Conservation (phyloP, 2,797 vertebrate species). For the Xiphorhynchus erythropygius region DNA sequence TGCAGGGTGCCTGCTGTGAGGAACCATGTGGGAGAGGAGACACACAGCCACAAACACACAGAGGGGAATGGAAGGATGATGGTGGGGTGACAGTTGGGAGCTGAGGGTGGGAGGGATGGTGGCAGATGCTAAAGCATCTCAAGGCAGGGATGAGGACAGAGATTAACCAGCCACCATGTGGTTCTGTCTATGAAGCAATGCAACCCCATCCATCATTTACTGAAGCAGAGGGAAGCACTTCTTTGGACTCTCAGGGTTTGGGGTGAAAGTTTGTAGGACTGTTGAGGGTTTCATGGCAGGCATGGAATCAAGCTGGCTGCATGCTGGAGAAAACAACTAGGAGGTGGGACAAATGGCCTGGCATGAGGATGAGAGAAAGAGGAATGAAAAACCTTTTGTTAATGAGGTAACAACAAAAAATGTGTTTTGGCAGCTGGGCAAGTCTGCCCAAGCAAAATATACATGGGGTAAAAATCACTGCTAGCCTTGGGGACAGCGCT, state of each 20-base stretch:
- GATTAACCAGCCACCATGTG: fast-evolving
- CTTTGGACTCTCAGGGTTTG: neutral
- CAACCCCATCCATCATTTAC: fast-evolving
- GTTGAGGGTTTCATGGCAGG: neutral
- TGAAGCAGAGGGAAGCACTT: neutral
- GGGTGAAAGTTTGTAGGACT: neutral
- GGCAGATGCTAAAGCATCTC: neutral
- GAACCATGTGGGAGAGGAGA: fast-evolving
- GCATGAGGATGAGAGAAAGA: neutral
- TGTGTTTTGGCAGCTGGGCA: neutral
- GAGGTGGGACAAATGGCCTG: neutral
- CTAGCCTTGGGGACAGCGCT: neutral
- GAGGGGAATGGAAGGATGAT: neutral
- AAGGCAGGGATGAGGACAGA: neutral
- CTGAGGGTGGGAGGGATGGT: neutral
- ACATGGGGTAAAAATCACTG: neutral
- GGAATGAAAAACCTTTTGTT: neutral
- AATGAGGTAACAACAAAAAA: neutral
- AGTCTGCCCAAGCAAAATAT: neutral
- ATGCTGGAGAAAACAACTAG: neutral
- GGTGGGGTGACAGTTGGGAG: neutral
- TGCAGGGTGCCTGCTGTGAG: neutral
- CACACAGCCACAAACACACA: no score
- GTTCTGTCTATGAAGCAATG: neutral
- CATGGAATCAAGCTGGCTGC: neutral